phyloP scores from a whole-genome alignment of 37 sponge, comb jelly and placozoan genomes.

The Cladorhizidae sp. region DNA sequence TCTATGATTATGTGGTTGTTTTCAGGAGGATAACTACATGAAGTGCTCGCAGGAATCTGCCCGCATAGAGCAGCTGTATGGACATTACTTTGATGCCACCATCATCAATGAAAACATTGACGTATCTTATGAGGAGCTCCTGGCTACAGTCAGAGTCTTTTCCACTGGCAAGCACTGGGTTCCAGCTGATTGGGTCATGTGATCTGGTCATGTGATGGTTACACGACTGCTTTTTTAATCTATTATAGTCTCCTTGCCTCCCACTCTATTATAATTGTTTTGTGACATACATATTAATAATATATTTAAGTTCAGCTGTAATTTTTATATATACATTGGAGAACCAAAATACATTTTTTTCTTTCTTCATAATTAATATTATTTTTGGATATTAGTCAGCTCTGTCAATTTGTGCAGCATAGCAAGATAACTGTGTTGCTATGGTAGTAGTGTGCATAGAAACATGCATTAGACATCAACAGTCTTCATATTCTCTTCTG shows the following conservation, averaged over 20 bases:
- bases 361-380: not conserved
- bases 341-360: not conserved
- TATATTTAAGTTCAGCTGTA: not conserved
- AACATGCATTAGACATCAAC: too few species aligned
- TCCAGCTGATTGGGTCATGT: constrained; percentile 79
- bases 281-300: not conserved
- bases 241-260: constrained; percentile 3
- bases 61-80: constrained; percentile 64
- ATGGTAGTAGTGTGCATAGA: too few species aligned
- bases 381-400: not conserved
- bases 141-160: constrained; percentile 56
- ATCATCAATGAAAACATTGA: constrained; percentile 86
- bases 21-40: constrained; percentile 67
- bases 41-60: constrained; percentile 63
- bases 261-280: not conserved
- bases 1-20: not conserved
- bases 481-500: too few species aligned
- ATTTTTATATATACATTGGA: not conserved
- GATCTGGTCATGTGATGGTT: constrained; percentile 11
- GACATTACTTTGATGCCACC: constrained; percentile 76
- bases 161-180: constrained; percentile 84
- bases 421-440: too few species aligned
- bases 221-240: constrained; percentile 2
- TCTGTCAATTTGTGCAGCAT: too few species aligned
- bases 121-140: constrained; percentile 75